Evolutionary conservation across 2,888 invertebrate species (phyloP), one percentile per base, ranked within the genome.

Genomic region (Leucozona laternaria): DNA sequence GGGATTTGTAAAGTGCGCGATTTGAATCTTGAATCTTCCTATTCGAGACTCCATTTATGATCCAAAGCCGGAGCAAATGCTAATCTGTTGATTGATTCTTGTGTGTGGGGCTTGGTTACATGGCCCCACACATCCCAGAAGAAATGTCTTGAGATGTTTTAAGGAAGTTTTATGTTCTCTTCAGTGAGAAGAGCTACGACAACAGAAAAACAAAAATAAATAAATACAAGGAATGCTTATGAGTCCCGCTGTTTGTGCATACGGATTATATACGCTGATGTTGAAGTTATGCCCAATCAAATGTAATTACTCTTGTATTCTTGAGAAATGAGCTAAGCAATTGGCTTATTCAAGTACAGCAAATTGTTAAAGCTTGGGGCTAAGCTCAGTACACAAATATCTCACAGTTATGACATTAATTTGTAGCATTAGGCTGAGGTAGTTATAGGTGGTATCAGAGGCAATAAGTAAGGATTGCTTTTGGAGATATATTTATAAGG

Each of bases 11-110:
- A 68, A 68, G 68, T 71, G 57, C 40, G 48, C 57, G 85, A 81
- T 77, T 85, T 72, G 62, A 82, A 86, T 81, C 84, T 80, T 25
- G 45, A 45, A 45, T 81, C 76, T 77, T 78, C 60, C 73, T 64
- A 6, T 78, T 71, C 50, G 48, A 22, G 58, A 79, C 28, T 13
- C 10, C 31, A 17, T 25, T 17, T 45, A 13, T 13, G 31, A 20
- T 31, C 4, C 25, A 45, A 76, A 55, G 34, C 28, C 66, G 50
- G 3, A 50, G 73, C 57, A 73, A 85, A 82, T 86, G 86, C 78
- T 86, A 86, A 86, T 86, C 86, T 82, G 37, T 86, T 86, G 86
- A 86, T 86, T 86, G 86, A 86, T 86, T 82, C 82, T 82, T 64
- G 70, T 82, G 78, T 78, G 78, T 78, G 82, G 62, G 64, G 66